These are phyloP conservation scores for Perognathus longimembris DNA, from an alignment of 2,113 vertebrate species.

Conservation along the genomic window DNA sequence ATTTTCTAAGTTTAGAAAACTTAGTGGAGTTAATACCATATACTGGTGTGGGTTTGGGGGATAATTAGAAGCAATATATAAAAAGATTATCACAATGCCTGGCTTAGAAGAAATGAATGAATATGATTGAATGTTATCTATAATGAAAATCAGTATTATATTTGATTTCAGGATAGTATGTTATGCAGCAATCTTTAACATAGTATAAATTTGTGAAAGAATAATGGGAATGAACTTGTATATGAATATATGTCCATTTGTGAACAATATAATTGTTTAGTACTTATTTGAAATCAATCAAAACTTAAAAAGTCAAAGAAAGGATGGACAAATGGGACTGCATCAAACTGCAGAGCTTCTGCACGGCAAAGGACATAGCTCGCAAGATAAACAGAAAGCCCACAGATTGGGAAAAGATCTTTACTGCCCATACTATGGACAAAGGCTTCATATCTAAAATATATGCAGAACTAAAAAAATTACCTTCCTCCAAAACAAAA, in stretches of 20 bases:
- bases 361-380: too few species aligned
- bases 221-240: conserved; percentile 7
- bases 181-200: background rate
- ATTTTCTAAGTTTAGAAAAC: background rate
- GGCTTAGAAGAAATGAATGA: conserved; percentile 4
- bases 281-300: background rate
- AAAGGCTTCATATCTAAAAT: too few species aligned
- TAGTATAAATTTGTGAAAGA: background rate
- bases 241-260: background rate
- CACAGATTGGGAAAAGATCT: too few species aligned
- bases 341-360: too few species aligned
- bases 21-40: background rate
- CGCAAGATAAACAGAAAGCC: too few species aligned
- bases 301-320: too few species aligned
- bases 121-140: background rate
- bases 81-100: background rate
- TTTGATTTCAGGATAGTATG: background rate
- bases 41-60: background rate
- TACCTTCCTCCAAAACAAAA: too few species aligned
- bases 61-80: background rate
- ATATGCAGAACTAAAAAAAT: too few species aligned
- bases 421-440: too few species aligned
- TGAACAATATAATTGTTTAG: background rate
- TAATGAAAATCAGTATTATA: background rate
- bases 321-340: too few species aligned